These are phyloP conservation scores for Mallotus villosus DNA, from an alignment of 2,797 vertebrate species.

Conservation along the genomic window DNA sequence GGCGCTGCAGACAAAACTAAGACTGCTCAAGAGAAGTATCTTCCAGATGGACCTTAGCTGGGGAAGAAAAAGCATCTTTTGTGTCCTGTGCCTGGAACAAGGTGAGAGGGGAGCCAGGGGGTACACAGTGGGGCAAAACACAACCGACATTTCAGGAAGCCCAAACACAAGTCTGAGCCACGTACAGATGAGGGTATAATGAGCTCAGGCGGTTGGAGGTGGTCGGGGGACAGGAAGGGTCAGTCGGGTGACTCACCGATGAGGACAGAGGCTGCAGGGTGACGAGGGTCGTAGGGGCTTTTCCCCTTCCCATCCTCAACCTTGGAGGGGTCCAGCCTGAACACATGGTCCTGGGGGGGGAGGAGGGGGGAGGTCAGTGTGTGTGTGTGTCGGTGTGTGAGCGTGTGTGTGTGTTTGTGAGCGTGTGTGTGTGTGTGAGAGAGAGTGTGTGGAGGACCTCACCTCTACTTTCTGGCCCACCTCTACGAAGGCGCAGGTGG, in stretches of 20 bases:
- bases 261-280: conserved; percentile 86
- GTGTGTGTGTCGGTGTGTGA: conserved; percentile 11
- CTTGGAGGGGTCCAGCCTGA: conserved; percentile 77
- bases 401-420: not conserved
- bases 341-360: conserved; percentile 82
- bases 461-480: conserved; percentile 89
- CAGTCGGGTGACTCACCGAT: conserved; percentile 75
- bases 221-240: too few species aligned
- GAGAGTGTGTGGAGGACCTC: conserved; percentile 42
- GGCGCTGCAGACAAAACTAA: not conserved
- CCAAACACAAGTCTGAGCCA: not conserved
- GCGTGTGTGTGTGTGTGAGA: conserved; percentile 1
- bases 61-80: too few species aligned
- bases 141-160: not conserved
- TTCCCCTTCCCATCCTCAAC: conserved; percentile 93
- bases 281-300: conserved; percentile 91
- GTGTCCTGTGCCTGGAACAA: too few species aligned
- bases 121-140: not conserved
- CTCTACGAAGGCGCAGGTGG: conserved; percentile 88
- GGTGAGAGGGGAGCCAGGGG: too few species aligned
- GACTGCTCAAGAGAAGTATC: too few species aligned
- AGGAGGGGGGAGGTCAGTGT: not conserved
- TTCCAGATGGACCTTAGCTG: too few species aligned
- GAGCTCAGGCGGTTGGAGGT: not conserved
- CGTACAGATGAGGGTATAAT: not conserved